These are phyloP conservation scores for Spongilla lacustris DNA, from an alignment of 37 sponge, comb jelly and placozoan species.

Conservation along the genomic window DNA sequence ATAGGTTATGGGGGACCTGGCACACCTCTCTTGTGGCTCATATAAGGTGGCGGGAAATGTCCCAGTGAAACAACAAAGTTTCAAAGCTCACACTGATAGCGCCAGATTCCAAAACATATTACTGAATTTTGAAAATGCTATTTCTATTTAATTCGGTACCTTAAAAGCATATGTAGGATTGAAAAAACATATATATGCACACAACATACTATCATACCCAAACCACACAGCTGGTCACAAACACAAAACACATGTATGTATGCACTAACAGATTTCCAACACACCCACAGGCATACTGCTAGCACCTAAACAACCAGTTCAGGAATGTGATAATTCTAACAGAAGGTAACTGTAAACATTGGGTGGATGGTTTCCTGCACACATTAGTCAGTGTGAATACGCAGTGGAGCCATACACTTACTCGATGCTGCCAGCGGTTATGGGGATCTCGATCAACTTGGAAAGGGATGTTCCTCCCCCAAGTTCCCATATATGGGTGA, in stretches of 20 bases:
- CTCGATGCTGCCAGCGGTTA: slow-evolving; percentile 62
- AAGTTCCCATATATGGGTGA: slow-evolving; percentile 93
- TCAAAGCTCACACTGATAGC: not conserved
- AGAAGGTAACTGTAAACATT: not conserved
- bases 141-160: too few species aligned
- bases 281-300: not conserved
- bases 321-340: not conserved
- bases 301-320: not conserved
- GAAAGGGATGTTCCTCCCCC: slow-evolving; percentile 92
- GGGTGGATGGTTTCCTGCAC: not conserved
- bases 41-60: not conserved
- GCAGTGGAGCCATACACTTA: not conserved
- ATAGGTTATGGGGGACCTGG: not conserved
- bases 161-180: too few species aligned
- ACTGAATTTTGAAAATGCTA: too few species aligned
- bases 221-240: too few species aligned
- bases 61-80: not conserved
- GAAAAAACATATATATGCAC: too few species aligned
- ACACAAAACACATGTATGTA: not conserved
- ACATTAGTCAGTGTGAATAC: not conserved
- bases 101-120: too few species aligned
- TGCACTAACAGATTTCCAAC: not conserved
- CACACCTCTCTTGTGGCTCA: not conserved
- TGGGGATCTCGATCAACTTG: slow-evolving; percentile 67
- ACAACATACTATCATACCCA: too few species aligned